Evolutionary conservation across 2,113 vertebrate genomes (phyloP).

Genomic region (Machaerirhynchus nigripectus): DNA sequence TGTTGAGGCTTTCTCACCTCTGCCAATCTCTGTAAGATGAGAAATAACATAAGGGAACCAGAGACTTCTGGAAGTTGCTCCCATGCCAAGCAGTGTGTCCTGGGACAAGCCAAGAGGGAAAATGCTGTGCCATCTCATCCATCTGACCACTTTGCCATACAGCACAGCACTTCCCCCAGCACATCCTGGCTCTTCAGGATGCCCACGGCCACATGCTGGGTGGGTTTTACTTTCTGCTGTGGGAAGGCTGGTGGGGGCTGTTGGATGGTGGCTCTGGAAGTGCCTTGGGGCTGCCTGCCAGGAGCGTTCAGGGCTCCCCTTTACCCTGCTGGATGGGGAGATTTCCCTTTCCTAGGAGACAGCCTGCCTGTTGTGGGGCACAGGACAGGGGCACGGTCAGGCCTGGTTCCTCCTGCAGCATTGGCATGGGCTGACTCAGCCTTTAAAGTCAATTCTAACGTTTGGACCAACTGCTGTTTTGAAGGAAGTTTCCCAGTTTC

Average conservation of each 20-base stretch:
- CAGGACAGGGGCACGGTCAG: too few species aligned
- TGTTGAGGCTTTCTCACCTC: neutral
- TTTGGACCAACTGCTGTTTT: neutral
- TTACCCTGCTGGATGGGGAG: fast-evolving
- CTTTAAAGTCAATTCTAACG: neutral
- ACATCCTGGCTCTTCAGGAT: neutral
- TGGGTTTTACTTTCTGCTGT: neutral
- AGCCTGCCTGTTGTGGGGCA: fast-evolving
- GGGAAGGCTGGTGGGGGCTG: neutral
- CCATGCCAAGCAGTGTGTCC: fast-evolving
- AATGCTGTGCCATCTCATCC: fast-evolving
- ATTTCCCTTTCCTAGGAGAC: neutral
- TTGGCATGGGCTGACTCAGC: neutral
- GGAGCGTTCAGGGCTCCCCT: neutral
- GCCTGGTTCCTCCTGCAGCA: fast-evolving
- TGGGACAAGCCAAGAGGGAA: neutral
- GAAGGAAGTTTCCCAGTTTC: neutral
- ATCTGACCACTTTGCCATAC: fast-evolving
- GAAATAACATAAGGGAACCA: fast-evolving
- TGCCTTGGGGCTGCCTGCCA: neutral
- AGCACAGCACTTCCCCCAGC: neutral
- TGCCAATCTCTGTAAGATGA: neutral
- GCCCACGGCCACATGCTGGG: fast-evolving
- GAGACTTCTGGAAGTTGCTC: neutral
- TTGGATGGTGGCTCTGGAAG: neutral